phyloP scores from a whole-genome alignment of 2,797 vertebrate genomes.

The Oryzias sinensis region DNA sequence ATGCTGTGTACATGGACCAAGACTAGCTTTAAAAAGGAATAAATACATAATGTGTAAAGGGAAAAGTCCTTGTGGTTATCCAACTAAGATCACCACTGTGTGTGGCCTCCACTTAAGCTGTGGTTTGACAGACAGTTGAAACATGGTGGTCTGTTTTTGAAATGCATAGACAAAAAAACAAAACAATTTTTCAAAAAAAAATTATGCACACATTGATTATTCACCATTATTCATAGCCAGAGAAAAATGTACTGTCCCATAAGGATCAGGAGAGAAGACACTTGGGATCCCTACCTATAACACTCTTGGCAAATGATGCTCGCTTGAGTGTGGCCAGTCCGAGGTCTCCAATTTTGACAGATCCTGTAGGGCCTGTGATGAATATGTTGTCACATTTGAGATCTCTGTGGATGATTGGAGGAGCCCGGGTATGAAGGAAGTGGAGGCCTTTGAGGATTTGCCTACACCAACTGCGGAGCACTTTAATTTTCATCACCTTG shows the following conservation, averaged over 20 bases:
- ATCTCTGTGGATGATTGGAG: conserved; percentile 97
- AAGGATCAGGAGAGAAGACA: conserved; percentile 43
- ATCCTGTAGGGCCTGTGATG: conserved; percentile 98
- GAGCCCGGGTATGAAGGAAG: conserved; percentile 94
- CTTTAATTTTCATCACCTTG: conserved; percentile 99
- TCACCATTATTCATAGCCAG: conserved; percentile 15
- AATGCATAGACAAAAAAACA: conserved; percentile 82
- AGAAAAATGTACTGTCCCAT: conserved; percentile 32
- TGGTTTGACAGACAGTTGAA: conserved; percentile 85
- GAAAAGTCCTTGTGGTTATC: conserved; percentile 66
- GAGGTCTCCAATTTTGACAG: conserved; percentile 97
- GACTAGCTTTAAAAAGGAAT: conserved; percentile 27
- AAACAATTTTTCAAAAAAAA: conserved; percentile 32
- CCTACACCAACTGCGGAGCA: conserved; percentile 95
- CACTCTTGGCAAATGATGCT: conserved; percentile 98
- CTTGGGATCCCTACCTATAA: conserved; percentile 89
- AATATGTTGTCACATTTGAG: conserved; percentile 99
- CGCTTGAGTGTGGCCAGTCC: conserved; percentile 96
- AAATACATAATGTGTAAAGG: conserved; percentile 38
- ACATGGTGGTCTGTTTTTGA: conserved; percentile 86
- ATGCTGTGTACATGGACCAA: conserved; percentile 67
- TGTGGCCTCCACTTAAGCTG: conserved; percentile 78
- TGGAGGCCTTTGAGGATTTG: conserved; percentile 98
- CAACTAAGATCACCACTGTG: conserved; percentile 60
- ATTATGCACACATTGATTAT: too few species aligned